Conservation (phyloP, 1,140 invertebrate species). For the Trichonephila inaurata region DNA sequence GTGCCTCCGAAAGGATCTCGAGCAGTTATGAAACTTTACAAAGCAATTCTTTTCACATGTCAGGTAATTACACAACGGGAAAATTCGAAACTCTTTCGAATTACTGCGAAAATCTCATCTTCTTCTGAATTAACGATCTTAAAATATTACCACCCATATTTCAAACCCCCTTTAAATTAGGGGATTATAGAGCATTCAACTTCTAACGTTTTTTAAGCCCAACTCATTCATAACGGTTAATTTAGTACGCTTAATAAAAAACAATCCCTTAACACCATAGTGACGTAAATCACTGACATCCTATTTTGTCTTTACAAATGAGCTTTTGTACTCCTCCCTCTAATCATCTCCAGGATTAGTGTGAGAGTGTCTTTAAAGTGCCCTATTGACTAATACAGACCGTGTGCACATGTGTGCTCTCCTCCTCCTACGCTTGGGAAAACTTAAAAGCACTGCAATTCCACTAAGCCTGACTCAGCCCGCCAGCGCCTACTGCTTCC, state of each 20-base stretch:
- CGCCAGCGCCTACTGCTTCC: neutral
- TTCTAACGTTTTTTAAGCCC: neutral
- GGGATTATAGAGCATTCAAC: conserved; percentile 7
- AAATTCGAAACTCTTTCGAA: no score
- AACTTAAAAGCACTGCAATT: conserved; percentile 24
- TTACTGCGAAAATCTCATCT: neutral
- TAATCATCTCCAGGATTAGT: neutral
- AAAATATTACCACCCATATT: neutral
- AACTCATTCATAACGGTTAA: neutral
- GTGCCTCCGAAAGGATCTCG: no score
- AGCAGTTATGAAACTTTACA: no score
- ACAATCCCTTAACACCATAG: conserved; percentile 8
- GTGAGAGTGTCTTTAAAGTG: conserved; percentile 5
- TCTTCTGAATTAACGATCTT: neutral
- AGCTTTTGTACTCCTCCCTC: neutral
- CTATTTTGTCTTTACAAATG: conserved; percentile 27
- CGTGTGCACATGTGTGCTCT: neutral
- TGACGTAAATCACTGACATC: neutral
- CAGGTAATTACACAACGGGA: no score
- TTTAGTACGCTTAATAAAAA: conserved; percentile 6
- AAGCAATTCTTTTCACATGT: no score
- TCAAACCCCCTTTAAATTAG: neutral
- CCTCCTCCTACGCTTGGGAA: neutral
- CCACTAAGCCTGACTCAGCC: conserved; percentile 9
- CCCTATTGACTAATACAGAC: conserved; percentile 43